Base-by-base conservation (phyloP, 30 jellyfish, hydroid and myxozoan species). In the Phacellophora camtschatica region DNA sequence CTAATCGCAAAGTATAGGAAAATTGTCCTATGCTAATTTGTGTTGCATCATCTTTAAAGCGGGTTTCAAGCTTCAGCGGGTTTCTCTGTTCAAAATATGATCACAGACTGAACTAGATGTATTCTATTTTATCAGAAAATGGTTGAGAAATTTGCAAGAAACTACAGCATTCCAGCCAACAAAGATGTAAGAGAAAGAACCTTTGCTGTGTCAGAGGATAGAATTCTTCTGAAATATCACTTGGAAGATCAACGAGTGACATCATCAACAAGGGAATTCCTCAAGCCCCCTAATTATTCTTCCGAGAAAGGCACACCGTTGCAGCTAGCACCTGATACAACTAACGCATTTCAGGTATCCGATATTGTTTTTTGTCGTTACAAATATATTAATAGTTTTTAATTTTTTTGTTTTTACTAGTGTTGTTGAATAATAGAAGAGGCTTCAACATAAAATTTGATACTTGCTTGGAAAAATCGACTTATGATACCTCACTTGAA, bases 201-300 rank as follows among this genome's bases (percentile, higher is more conserved):
- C 65, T 89, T 89, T 32, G 74, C 83, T 2, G 86, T 89, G n/a
- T 31, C 89, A 18, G 97, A 89, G 25, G 97, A 89, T 31, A 83
- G 95, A 18, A 83, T 89, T 54, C 48, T 81, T 10, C 27, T 89
- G 72, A 66, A 51, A 22, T 89, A 70, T 61, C 97, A 89, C 24
- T 39, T 89, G 70, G 96, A 83, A 57, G 82, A 82, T 43, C 69
- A 71, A 29, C 42, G 90, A 37, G 71, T 89, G 30, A 73, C 96
- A 23, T 90, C 97, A 23, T 89, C 97, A 36, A 89, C 96, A 8
- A 53, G 97, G 65, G 97, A 82, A 43, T 89, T 89, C 73, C 74
- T 89, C 72, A 89, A 89, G 66, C 97, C 97, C 29, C 83, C 92
- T 4, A 82, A 89, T 75, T 82, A 73, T 49, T 67, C 93, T 8